A percentile compares a stretch with the other conserved stretches of the same genome.
These are phyloP conservation scores for Spisula solida DNA, from an alignment of 2,888 invertebrate genomes.

Conservation along the genomic window DNA sequence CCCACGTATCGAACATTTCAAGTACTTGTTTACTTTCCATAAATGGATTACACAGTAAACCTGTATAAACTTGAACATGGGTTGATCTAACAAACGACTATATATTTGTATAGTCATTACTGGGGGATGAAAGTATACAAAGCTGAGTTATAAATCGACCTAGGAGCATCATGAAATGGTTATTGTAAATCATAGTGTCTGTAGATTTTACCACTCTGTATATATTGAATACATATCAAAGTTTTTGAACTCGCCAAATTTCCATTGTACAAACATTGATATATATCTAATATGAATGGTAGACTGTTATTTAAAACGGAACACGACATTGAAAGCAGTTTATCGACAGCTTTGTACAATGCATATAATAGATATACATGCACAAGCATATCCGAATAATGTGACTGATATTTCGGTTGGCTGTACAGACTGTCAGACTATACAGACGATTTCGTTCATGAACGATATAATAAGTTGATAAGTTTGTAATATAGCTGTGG, in stretches of 20 bases:
- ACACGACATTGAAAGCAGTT: too few species aligned
- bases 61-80: slow-evolving; percentile 34
- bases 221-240: not conserved
- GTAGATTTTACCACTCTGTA: not conserved
- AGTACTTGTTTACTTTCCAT: slow-evolving; percentile 44
- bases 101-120: slow-evolving; percentile 17
- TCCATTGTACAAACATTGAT: not conserved
- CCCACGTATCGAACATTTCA: slow-evolving; percentile 31
- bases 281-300: not conserved
- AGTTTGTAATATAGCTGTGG: too few species aligned
- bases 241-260: not conserved
- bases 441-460: too few species aligned
- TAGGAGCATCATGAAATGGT: not conserved
- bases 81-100: not conserved
- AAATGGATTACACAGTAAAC: slow-evolving; percentile 38
- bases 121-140: not conserved
- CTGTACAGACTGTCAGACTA: too few species aligned
- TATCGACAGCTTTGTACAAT: too few species aligned
- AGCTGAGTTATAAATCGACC: not conserved
- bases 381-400: too few species aligned
- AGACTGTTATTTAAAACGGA: not conserved
- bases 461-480: too few species aligned
- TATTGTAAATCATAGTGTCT: not conserved
- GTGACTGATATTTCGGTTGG: too few species aligned
- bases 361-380: too few species aligned